phyloP scores from a whole-genome alignment of 2,113 vertebrate genomes.

The Pionites leucogaster region DNA sequence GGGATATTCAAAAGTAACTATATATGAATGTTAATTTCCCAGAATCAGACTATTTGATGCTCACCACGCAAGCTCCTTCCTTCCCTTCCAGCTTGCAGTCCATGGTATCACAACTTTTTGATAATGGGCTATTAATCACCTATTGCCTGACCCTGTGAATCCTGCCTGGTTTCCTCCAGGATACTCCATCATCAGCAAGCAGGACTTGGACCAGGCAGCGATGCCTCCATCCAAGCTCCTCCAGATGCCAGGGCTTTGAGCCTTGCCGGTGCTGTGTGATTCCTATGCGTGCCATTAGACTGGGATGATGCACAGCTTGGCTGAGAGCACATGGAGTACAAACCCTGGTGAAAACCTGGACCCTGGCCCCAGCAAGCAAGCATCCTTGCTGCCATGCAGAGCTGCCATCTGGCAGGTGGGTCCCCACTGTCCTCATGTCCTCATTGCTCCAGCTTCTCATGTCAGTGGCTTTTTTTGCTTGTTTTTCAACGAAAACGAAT shows the following conservation, averaged over 20 bases:
- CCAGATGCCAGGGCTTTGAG: neutral
- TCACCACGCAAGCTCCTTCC: neutral
- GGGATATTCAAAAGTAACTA: neutral
- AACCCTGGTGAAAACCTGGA: neutral
- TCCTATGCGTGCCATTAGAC: neutral
- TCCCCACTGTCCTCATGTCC: neutral
- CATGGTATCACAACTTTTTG: neutral
- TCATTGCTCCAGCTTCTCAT: neutral
- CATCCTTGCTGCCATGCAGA: neutral
- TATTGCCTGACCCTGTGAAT: neutral
- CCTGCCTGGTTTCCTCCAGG: neutral
- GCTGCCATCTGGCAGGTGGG: neutral
- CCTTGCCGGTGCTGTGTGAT: neutral
- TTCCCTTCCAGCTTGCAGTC: neutral
- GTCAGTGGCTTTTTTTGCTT: neutral
- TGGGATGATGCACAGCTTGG: neutral
- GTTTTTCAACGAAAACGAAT: neutral
- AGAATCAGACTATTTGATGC: neutral
- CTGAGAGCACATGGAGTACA: neutral
- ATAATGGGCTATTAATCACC: conserved; percentile 40
- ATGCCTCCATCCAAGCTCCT: neutral
- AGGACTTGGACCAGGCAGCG: neutral
- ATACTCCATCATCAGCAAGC: neutral
- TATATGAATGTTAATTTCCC: neutral
- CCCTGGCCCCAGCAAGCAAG: fast-evolving